A percentile compares a stretch with the other conserved stretches of the same genome.
Conservation (phyloP, 2,888 invertebrate species). For the Dynastes grantii region DNA sequence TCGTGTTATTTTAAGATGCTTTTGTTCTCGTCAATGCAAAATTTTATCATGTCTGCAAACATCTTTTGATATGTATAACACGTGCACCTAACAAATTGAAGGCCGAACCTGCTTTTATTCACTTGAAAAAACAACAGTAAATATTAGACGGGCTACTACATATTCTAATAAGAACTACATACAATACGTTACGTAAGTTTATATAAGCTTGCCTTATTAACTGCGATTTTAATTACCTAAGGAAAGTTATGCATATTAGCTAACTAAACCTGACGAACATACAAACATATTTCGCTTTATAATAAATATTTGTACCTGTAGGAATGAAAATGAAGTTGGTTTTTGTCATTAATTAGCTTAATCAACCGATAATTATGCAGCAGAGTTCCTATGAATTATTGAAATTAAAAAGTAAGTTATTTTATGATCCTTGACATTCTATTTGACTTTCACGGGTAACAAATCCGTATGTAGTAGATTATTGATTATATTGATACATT, state of each 20-base stretch:
- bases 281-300: no score
- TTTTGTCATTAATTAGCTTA: background rate
- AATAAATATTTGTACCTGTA: background rate
- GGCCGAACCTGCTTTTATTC: slow-evolving; percentile 5
- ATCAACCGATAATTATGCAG: no score
- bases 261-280: no score
- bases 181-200: background rate
- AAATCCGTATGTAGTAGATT: no score
- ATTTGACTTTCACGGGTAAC: background rate
- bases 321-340: slow-evolving; percentile 1
- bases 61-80: slow-evolving; percentile 14
- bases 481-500: no score
- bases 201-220: background rate
- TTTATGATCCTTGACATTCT: slow-evolving; percentile 17
- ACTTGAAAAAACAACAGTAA: slow-evolving; percentile 1
- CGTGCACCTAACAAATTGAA: slow-evolving; percentile 6
- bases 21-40: background rate
- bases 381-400: no score
- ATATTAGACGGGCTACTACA: no score
- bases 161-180: no score
- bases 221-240: background rate
- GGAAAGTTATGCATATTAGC: background rate
- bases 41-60: slow-evolving; percentile 9
- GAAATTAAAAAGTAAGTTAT: background rate
- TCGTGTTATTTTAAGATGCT: slow-evolving; percentile 7